Evolutionary conservation across 2,113 vertebrate species (phyloP).

Genomic region (Petrocephalus zakoni): DNA sequence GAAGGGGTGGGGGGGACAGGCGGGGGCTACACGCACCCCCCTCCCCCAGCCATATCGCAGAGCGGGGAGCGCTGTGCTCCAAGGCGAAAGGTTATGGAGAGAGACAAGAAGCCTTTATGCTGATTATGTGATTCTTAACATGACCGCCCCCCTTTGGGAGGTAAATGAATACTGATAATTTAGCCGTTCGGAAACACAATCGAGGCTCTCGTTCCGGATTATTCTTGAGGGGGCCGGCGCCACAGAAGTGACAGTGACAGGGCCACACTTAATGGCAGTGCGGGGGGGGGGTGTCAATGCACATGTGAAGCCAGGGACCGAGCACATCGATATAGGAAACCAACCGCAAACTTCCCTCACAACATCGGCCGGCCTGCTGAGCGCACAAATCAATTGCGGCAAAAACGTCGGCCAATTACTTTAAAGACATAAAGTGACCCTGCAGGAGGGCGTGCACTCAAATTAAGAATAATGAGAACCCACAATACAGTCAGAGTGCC

Average conservation of each 20-base stretch:
- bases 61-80: neutral
- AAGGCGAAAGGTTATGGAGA: slow-evolving; percentile 15
- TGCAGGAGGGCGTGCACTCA: neutral
- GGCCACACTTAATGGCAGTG: neutral
- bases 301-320: neutral
- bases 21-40: neutral
- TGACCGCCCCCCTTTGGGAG: neutral
- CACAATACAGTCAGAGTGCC: neutral
- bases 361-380: neutral
- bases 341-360: neutral
- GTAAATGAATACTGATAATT: slow-evolving; percentile 15
- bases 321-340: neutral
- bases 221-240: slow-evolving; percentile 6
- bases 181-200: slow-evolving; percentile 2
- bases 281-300: neutral
- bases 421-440: slow-evolving; percentile 5
- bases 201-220: slow-evolving; percentile 15
- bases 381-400: neutral
- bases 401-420: neutral
- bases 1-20: neutral
- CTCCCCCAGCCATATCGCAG: neutral
- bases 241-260: neutral
- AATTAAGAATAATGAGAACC: neutral
- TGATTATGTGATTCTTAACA: neutral
- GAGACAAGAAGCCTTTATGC: slow-evolving; percentile 2